Evolutionary conservation across 2,888 invertebrate genomes (phyloP), one percentile per base, ranked within the genome.

Genomic region (Lasioglossum zephyrum): DNA sequence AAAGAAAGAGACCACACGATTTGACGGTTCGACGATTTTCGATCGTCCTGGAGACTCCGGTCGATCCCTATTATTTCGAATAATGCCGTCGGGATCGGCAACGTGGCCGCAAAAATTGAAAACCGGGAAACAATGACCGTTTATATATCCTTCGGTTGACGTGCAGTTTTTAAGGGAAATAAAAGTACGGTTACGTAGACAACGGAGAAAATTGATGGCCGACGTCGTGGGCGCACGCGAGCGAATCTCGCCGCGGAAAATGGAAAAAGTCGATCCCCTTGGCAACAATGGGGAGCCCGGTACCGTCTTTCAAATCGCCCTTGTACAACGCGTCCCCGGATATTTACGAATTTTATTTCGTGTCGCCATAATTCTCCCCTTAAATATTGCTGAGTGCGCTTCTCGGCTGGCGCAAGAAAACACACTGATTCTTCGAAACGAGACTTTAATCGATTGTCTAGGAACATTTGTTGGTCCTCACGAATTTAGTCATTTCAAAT

Each of bases 171-270:
- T 44, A 66, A 73, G 11, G 66, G 31, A 22, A 77, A 76, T 63
- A 39, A 77, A 77, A 77, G 49, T 66, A 66, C 77, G 63, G 44
- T 69, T 77, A 66, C 47, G 77, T 31, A 47, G 77, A 77, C 66
- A 77, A 47, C 66, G 66, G 77, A 47, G 44, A 47, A 66, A 77
- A 77, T 77, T 77, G 77, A 77, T 66, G 77, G 66, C 41, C 77
- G 31, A 26, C 53, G 49, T 66, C 57, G 31, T 44, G 44, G 41
- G 22, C 36, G 47, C 77, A 47, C 31, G 41, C 63, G 66, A 66
- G 41, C 77, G 63, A 63, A n/a, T 76, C 60, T 76, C 22, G 69
- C 47, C 47, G 31, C 26, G 47, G 47, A 69, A 69, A 44, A 26
- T 63, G 41, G 57, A 57, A 63, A 63, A 44, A 44, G 63, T 31